A percentile compares a stretch with the other conserved stretches of the same genome.
These are phyloP conservation scores for Operophtera brumata DNA, from an alignment of 2,888 invertebrate genomes.

Conservation along the genomic window DNA sequence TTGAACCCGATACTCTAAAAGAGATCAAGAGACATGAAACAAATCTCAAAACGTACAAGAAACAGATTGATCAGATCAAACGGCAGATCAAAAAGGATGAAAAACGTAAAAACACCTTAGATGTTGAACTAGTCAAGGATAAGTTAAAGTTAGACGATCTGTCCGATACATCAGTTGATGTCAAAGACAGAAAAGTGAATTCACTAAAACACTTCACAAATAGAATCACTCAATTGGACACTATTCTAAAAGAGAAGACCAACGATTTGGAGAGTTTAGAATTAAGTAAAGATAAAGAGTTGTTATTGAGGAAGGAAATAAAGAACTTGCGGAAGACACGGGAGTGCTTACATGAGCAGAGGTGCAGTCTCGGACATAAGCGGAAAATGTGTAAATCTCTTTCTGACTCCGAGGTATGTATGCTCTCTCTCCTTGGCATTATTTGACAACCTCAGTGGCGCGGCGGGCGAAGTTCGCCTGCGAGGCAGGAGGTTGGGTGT, in stretches of 20 bases:
- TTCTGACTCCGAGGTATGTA: slow-evolving; percentile 82
- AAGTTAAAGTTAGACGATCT: slow-evolving; percentile 76
- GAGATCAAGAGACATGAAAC: slow-evolving; percentile 87
- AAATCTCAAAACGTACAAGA: slow-evolving; percentile 86
- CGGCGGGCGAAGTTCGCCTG: too few relatives aligned
- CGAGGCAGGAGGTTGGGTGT: too few relatives aligned
- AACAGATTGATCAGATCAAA: slow-evolving; percentile 87
- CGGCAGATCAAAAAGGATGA: slow-evolving; percentile 87
- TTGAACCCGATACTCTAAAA: slow-evolving; percentile 80
- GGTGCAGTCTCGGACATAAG: slow-evolving; percentile 87
- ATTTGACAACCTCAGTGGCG: too few relatives aligned
- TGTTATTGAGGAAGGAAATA: slow-evolving; percentile 87
- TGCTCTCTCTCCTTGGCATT: not conserved
- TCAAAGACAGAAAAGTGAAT: slow-evolving; percentile 79
- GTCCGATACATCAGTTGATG: slow-evolving; percentile 73
- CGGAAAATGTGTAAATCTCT: slow-evolving; percentile 87
- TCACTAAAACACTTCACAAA: slow-evolving; percentile 83
- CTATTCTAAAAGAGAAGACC: slow-evolving; percentile 85
- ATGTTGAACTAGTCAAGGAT: slow-evolving; percentile 82
- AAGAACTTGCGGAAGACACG: slow-evolving; percentile 88
- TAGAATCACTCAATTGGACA: slow-evolving; percentile 84
- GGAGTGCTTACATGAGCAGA: slow-evolving; percentile 88
- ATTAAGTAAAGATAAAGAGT: slow-evolving; percentile 82
- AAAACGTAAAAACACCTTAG: slow-evolving; percentile 84
- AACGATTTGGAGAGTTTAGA: slow-evolving; percentile 83